Conservation (phyloP, 2,888 invertebrate species). For the Aproaerema taeniolella region DNA sequence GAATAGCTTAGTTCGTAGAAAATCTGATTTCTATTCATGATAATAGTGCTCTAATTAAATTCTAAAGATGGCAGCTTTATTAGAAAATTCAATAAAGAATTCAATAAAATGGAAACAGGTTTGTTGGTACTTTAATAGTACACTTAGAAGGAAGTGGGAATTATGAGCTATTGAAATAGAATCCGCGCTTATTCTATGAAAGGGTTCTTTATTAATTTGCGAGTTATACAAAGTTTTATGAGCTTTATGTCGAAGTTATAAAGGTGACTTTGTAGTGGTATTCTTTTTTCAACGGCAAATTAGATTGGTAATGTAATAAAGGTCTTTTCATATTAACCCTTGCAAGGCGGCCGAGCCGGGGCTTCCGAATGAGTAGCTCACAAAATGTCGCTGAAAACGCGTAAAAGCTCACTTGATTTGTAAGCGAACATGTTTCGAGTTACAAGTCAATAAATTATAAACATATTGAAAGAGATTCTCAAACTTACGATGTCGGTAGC, state of each 20-base stretch:
- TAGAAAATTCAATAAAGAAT: constrained; percentile 29
- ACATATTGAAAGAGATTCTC: constrained; percentile 56
- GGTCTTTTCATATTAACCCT: constrained; percentile 38
- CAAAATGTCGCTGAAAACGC: constrained; percentile 50
- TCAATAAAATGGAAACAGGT: constrained; percentile 36
- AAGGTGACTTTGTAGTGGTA: background rate
- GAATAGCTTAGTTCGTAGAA: no score
- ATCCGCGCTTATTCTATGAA: constrained; percentile 26
- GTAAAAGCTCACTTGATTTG: constrained; percentile 53
- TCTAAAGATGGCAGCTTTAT: constrained; percentile 19
- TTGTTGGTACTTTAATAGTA: constrained; percentile 31
- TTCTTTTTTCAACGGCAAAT: background rate
- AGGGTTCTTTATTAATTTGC: no score
- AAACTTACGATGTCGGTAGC: no score
- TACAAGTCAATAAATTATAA: constrained; percentile 62
- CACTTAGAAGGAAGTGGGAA: constrained; percentile 37
- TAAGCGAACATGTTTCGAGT: constrained; percentile 54
- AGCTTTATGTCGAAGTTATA: background rate
- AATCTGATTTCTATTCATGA: no score
- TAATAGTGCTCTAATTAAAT: background rate
- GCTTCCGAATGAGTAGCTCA: constrained; percentile 36
- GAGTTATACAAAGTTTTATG: no score
- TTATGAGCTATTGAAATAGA: constrained; percentile 40
- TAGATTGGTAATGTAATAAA: constrained; percentile 24
- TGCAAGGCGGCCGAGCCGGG: constrained; percentile 23